Conservation (phyloP, 2,797 vertebrate species). For the Rhabdophis nuchalis region DNA sequence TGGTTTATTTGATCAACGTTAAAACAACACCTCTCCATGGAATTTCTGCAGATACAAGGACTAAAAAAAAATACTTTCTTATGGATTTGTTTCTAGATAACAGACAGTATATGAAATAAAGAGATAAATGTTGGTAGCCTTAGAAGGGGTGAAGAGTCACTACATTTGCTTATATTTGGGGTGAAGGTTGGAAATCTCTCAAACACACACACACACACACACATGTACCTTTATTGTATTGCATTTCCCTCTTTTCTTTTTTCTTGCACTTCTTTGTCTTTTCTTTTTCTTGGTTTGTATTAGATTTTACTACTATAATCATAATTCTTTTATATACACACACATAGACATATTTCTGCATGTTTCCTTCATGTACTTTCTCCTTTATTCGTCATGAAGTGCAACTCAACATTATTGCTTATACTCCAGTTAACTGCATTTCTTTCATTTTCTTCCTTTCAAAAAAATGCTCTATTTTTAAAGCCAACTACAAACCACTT, state of each 20-base stretch:
- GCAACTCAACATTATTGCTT: background rate
- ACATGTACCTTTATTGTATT: background rate
- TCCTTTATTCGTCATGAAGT: accelerated
- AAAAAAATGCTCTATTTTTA: conserved; percentile 33
- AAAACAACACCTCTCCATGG: background rate
- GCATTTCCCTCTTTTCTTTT: background rate
- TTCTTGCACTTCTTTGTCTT: background rate
- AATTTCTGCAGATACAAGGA: background rate
- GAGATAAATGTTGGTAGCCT: background rate
- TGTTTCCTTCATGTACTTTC: background rate
- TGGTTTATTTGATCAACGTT: background rate
- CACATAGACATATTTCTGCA: background rate
- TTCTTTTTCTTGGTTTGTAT: background rate
- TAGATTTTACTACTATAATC: background rate
- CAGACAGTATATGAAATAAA: background rate
- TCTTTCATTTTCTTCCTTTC: background rate
- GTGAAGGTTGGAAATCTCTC: background rate
- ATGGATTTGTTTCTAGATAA: background rate
- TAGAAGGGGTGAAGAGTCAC: background rate
- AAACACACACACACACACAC: background rate
- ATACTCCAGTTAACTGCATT: accelerated
- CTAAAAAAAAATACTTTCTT: background rate
- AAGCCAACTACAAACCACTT: background rate
- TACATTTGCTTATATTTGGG: background rate
- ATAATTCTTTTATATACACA: background rate